Evolutionary conservation across 92 coral and sea anemone genomes (phyloP).

Genomic region (Bergia puertoricense): DNA sequence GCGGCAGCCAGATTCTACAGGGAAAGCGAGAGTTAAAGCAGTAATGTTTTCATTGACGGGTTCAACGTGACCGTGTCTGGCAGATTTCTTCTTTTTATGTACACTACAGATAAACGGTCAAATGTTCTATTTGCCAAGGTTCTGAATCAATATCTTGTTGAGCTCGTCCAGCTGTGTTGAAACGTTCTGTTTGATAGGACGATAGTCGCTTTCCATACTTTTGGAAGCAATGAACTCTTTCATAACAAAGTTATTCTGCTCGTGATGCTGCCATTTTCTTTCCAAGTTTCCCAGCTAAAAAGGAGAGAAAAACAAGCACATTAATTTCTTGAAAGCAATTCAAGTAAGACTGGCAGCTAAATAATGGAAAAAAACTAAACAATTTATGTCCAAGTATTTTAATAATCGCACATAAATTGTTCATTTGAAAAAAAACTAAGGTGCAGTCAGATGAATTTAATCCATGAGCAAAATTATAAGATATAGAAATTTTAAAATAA

Average conservation of each 20-base stretch:
- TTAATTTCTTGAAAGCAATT: neutral
- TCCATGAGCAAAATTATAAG: no score
- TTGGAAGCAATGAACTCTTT: conserved; percentile 95
- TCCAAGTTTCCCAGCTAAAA: conserved; percentile 93
- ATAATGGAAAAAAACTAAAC: neutral
- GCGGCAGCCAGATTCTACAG: neutral
- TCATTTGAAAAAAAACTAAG: no score
- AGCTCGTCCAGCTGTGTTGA: conserved; percentile 84
- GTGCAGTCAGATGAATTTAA: no score
- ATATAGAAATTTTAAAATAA: no score
- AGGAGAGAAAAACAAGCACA: neutral
- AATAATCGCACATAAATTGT: no score
- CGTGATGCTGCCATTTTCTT: conserved; percentile 95
- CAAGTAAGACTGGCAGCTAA: neutral
- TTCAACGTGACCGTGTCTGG: neutral
- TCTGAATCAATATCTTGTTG: conserved; percentile 78
- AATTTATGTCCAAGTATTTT: no score
- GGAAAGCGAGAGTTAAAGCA: neutral
- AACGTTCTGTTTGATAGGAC: conserved; percentile 84
- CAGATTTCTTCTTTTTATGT: neutral
- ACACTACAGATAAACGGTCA: neutral
- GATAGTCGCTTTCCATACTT: conserved; percentile 95
- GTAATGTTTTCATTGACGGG: no score
- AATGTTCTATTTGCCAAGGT: conserved; percentile 68
- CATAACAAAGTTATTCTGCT: conserved; percentile 98